Base-by-base conservation (phyloP, 1,140 invertebrate genomes). In the Paracyclopina nana region DNA sequence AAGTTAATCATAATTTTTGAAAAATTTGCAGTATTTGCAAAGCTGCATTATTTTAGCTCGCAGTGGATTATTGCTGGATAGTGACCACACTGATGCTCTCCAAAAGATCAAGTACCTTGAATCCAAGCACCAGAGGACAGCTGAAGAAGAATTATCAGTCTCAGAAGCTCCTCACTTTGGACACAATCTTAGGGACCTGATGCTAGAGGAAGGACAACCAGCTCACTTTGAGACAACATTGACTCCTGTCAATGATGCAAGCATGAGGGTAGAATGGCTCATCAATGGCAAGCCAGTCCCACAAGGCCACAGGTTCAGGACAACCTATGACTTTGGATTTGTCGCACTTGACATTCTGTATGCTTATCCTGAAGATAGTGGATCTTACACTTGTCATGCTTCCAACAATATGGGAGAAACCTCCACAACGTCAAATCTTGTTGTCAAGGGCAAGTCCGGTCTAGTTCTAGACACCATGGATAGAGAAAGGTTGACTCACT, bases 191-290 rank as follows among this genome's bases (percentile, higher is more conserved):
- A 82, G 82, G 59, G 88, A 83, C 59, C 70, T 78, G 31, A 76
- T 82, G 59, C 69, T 86, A 4, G 70, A 75, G 25, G 88, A 92
- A 68, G 85, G 87, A n/a, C 74, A 80, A 55, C 79, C 77, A 28
- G 83, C 86, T 53, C 91, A 96, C 68, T 73, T 98, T 60, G 90
- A 98, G 68, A 88, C 87, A 14, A 90, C 85, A 4, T 65, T 98
- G 4, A 85, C 86, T 6, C 90, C 88, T 1, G 83, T 90, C 0
- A 91, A 88, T 62, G 90, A 96, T 67, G 82, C 85, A 4, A 87
- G 83, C 1, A 86, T 95, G 82, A 76, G 27, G 52, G 83, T 96
- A 18, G 87, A 94, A 68, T 95, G 90, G 90, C 91, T 75, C 63
- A 79, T 82, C 60, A 87, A 95, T 67, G 88, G 87, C 48, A 72